Conservation (phyloP, 2,888 invertebrate genomes). For the Aphodius sticticus region DNA sequence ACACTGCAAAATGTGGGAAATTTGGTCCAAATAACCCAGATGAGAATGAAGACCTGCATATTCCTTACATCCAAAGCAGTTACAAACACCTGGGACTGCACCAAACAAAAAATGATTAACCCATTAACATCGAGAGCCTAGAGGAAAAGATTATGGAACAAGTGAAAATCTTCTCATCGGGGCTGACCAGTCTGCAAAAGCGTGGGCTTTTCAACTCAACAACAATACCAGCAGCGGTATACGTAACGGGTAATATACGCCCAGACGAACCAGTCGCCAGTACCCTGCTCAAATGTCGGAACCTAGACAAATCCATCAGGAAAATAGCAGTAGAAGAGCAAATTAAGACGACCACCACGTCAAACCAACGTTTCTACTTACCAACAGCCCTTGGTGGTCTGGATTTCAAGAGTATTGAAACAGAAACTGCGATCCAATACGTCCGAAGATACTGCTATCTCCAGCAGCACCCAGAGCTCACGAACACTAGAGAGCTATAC, state of each 20-base stretch:
- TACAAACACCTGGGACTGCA: not conserved
- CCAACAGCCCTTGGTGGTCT: too few relatives aligned
- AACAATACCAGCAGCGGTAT: not conserved
- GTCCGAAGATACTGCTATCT: constrained; percentile 25
- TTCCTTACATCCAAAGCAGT: not conserved
- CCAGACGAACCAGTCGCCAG: not conserved
- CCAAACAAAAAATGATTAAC: not conserved
- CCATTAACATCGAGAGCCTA: not conserved
- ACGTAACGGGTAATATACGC: not conserved
- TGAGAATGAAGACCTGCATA: not conserved
- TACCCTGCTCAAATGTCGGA: not conserved
- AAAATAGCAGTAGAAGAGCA: not conserved
- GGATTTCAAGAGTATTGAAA: not conserved
- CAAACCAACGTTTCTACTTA: not conserved
- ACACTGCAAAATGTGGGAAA: not conserved
- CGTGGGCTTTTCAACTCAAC: constrained; percentile 7
- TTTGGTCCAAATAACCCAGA: not conserved
- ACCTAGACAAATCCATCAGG: too few relatives aligned
- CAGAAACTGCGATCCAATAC: constrained; percentile 13
- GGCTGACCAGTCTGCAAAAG: not conserved
- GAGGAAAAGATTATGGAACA: not conserved
- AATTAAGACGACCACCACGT: constrained; percentile 27
- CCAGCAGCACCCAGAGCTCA: constrained; percentile 15
- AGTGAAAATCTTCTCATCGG: constrained; percentile 8
- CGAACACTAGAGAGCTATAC: not conserved